Conservation (phyloP, 2,113 vertebrate genomes). For the Mobula birostris region DNA sequence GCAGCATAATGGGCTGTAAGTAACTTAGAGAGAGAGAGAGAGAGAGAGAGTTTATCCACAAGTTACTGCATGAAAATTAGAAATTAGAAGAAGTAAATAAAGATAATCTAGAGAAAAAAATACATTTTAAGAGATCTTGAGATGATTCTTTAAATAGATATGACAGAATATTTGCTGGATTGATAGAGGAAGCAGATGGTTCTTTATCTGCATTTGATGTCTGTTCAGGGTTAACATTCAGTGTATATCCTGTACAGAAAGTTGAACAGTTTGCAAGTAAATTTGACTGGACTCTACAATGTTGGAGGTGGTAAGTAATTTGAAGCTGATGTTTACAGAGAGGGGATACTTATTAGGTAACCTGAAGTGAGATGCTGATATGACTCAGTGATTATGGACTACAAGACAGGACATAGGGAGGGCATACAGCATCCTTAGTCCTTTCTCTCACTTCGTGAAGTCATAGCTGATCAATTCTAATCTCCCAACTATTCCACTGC, state of each 20-base stretch:
- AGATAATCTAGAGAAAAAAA: neutral
- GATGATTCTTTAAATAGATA: neutral
- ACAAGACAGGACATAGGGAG: neutral
- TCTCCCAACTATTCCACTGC: neutral
- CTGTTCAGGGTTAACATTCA: neutral
- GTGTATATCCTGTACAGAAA: neutral
- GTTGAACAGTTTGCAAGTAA: neutral
- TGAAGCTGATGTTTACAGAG: neutral
- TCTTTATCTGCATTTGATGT: neutral
- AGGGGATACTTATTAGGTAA: neutral
- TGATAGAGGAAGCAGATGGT: neutral
- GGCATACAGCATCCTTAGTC: neutral
- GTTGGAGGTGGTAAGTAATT: neutral
- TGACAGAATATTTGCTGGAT: neutral
- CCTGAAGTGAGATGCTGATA: neutral
- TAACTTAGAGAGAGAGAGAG: neutral
- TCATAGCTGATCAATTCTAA: neutral
- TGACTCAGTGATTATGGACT: neutral
- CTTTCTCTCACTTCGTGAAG: neutral
- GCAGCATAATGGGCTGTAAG: too few relatives aligned
- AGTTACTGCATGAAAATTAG: neutral
- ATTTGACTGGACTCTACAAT: neutral
- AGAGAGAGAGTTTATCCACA: neutral
- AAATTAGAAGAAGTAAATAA: neutral
- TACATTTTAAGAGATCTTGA: neutral